Evolutionary conservation across 2,888 invertebrate species (phyloP).

Genomic region (Cistogaster globosa): DNA sequence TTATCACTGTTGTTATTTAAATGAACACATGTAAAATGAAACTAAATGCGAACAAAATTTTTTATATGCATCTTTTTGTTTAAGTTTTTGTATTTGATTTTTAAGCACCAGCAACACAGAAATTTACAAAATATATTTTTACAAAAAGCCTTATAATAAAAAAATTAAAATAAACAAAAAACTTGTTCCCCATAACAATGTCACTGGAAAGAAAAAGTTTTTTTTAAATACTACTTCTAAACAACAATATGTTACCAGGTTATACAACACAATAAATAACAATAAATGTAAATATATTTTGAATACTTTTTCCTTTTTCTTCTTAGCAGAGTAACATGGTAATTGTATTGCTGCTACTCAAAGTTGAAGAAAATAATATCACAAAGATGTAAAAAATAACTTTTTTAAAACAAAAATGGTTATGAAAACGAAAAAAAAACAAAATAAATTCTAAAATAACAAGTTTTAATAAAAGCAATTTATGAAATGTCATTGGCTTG

Average conservation of each 20-base stretch:
- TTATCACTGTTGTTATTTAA: too few species aligned
- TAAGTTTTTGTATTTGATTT: conserved; percentile 40
- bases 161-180: conserved; percentile 12
- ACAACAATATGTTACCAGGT: conserved; percentile 68
- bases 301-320: conserved; percentile 23
- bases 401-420: conserved; percentile 1
- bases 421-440: too few species aligned
- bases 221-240: conserved; percentile 41
- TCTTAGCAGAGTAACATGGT: background rate
- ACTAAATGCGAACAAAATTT: conserved; percentile 6
- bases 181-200: background rate
- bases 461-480: conserved; percentile 43
- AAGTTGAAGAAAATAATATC: conserved; percentile 28
- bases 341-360: conserved; percentile 23
- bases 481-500: conserved; percentile 52
- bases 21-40: conserved; percentile 31
- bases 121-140: conserved; percentile 55
- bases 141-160: conserved; percentile 18
- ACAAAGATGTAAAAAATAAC: conserved; percentile 5
- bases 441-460: conserved; percentile 16
- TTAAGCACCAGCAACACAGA: conserved; percentile 14
- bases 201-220: background rate
- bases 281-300: conserved; percentile 69
- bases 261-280: conserved; percentile 69
- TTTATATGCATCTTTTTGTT: conserved; percentile 54